Base-by-base conservation (phyloP, 1,140 invertebrate species). In the Zaprionus taronus region DNA sequence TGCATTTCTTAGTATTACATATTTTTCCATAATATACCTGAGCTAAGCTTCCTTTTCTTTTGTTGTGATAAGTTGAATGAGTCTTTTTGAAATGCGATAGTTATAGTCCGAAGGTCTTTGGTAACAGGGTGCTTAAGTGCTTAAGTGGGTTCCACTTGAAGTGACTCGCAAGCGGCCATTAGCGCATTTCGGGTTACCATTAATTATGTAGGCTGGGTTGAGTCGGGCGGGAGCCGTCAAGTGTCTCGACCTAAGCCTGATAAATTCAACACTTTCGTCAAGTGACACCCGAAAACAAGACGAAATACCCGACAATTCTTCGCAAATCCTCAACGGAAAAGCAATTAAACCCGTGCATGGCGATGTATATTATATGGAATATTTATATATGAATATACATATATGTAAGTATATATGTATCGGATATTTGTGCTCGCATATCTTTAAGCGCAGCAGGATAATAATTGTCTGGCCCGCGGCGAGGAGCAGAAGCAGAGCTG, bases 191-290 rank as follows among this genome's bases (percentile, higher is more conserved):
- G 44, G 58, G 44, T 31, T 26, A 41, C 56, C 62, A 72, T 76
- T 76, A 76, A 71, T 76, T 76, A 65, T 76, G 68, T 31, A 44
- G 67, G 51, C 72, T 63, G 60, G 11, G 34, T 36, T 36, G 34
- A 9, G 11, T 4, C 70, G 58, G 55, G 9, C 47, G 47, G 47
- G 47, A n/a, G 47, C 17, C 17, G 47, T 76, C 56, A 63, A 60
- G 41, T 56, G 53, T 60, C 49, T 34, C 20, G 5, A 69, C 17
- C 61, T 85, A 73, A 86, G 76, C 83, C 61, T 86, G 83, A 85
- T 85, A 82, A 85, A 85, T 86, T 79, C 72, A 76, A 49, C 69
- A 79, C 67, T 79, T 82, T 69, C 63, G 67, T 44, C 64, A 70
- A 47, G 26, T 36, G 49, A 49, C 69, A 47, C 36, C 44, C 58